Evolutionary conservation across 1,140 invertebrate genomes (phyloP), one percentile per base, ranked within the genome.

Genomic region (Vollenhovia emeryi): DNA sequence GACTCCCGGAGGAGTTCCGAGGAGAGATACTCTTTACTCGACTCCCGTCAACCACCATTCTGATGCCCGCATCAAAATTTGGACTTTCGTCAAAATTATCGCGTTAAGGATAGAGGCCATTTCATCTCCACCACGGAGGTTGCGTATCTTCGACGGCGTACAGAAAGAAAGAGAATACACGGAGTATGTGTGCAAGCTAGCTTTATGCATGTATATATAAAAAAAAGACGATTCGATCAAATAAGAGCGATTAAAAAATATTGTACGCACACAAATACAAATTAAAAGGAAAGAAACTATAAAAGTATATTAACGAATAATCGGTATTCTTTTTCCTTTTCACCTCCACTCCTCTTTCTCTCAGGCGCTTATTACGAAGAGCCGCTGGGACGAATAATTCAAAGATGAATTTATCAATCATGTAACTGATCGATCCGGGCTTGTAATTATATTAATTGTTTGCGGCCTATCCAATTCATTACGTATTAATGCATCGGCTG

Each of bases 1-100:
- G 86, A 86, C 60, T 87, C 69, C 24, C 60, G 68, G 40, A 57
- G 36, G 85, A 73, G 40, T 50, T 45, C 36, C 78, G 78, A 82
- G 71, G 78, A 82, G 43, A 82, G 78, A 82, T 82, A 82, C 66
- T 82, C 78, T 59, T 66, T 33, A 27, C 78, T 9, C 78, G 66
- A 45, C 48, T 73, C 36, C 45, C 48, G 78, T 80, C 78, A 69
- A 27, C 36, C 30, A 27, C 18, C 50, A 30, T 36, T 57, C 50
- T 73, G 50, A 45, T 57, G 50, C 36, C 4, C 50, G 78, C 66
- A 59, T 82, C 50, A 82, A 57, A 82, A 82, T 82, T 82, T 82
- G 5, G 43, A 82, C 50, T 82, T 82, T 50, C 13, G 50, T 57
- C 36, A 11, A 21, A 71, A 82, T 82, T 59, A 82, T 55, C 50